Evolutionary conservation across 1,140 invertebrate genomes (phyloP).

Genomic region (Ceratina calcarata): DNA sequence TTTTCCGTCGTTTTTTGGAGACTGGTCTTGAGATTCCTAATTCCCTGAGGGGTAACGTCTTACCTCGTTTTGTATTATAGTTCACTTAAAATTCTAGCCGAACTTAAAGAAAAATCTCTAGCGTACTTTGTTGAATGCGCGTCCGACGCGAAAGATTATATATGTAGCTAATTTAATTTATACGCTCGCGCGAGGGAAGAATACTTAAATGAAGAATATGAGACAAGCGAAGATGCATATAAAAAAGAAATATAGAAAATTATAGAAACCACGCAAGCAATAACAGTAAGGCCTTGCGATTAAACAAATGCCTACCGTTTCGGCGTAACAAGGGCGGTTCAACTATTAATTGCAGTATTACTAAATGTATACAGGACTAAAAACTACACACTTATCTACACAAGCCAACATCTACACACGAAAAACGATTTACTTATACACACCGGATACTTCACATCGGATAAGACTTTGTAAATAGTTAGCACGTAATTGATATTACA

Average conservation of each 20-base stretch:
- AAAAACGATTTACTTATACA: conserved; percentile 30
- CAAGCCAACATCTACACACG: conserved; percentile 22
- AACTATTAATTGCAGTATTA: conserved; percentile 80
- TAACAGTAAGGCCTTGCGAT: conserved; percentile 64
- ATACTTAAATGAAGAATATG: conserved; percentile 48
- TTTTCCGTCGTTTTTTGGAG: conserved; percentile 29
- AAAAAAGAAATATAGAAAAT: neutral
- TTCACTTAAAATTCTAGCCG: conserved; percentile 31
- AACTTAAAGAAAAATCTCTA: conserved; percentile 41
- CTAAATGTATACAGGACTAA: conserved; percentile 76
- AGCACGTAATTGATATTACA: conserved; percentile 67
- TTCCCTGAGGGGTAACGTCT: conserved; percentile 13
- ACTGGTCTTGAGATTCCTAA: conserved; percentile 42
- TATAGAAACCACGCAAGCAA: conserved; percentile 58
- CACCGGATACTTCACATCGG: conserved; percentile 52
- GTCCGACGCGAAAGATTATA: conserved; percentile 27
- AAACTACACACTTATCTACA: conserved; percentile 58
- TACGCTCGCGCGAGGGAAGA: conserved; percentile 23
- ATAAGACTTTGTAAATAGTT: conserved; percentile 78
- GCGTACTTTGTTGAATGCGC: conserved; percentile 29
- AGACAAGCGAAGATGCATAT: neutral
- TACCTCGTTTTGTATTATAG: conserved; percentile 50
- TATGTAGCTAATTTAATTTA: conserved; percentile 60
- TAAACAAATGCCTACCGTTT: conserved; percentile 66
- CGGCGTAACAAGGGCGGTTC: conserved; percentile 68